Percentiles rank a stretch among this genome's conserved stretches.
Conservation (phyloP, 2,113 vertebrate species). For the Anguilla rostrata region DNA sequence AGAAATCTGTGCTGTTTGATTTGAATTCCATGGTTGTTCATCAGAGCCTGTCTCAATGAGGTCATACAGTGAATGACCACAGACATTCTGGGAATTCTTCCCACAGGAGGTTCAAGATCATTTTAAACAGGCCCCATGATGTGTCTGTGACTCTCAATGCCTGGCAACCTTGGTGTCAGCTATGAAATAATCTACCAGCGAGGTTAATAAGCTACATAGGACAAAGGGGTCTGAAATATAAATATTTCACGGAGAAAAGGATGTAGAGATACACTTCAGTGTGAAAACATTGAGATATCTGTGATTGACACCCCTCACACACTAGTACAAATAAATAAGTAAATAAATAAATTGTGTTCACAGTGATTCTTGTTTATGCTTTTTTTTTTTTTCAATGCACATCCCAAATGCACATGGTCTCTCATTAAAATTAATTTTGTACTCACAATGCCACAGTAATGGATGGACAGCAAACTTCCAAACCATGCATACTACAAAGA, state of each 20-base stretch:
- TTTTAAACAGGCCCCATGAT: background rate
- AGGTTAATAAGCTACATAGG: slow-evolving; percentile 59
- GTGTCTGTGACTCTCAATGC: slow-evolving; percentile 45
- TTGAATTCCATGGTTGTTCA: background rate
- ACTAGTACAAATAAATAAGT: slow-evolving; percentile 25
- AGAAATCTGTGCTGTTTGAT: background rate
- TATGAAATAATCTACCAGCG: slow-evolving; percentile 70
- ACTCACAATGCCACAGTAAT: no score
- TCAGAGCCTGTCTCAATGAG: slow-evolving; percentile 36
- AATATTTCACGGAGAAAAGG: background rate
- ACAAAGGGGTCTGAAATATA: slow-evolving; percentile 34
- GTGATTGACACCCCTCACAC: background rate
- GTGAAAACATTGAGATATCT: background rate
- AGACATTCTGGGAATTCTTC: slow-evolving; percentile 58
- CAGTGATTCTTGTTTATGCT: slow-evolving; percentile 68
- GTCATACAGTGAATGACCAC: slow-evolving; percentile 49
- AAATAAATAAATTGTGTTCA: slow-evolving; percentile 54
- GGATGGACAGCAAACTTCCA: no score
- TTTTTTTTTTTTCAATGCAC: no score
- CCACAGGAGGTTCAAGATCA: slow-evolving; percentile 13
- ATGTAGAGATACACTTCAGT: background rate
- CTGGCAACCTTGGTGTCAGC: slow-evolving; percentile 57
- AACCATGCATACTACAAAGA: no score
- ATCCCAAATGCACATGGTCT: no score
- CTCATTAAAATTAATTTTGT: no score